Conservation (phyloP, 2,888 invertebrate genomes). For the Trypoxylon attenuatum region DNA sequence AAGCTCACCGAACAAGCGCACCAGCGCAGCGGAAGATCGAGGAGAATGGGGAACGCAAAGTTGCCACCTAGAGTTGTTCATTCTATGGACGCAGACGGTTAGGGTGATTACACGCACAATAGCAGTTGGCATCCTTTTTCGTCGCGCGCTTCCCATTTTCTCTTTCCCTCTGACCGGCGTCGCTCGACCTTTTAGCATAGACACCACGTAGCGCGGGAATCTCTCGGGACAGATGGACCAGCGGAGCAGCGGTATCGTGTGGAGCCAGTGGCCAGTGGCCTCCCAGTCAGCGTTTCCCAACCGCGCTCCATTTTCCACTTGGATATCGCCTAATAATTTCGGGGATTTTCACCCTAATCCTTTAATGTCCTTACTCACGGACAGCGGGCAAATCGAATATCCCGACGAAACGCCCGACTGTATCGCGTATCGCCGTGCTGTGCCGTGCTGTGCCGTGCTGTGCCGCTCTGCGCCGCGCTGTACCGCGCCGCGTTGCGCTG, state of each 20-base stretch:
- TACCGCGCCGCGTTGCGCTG: no score
- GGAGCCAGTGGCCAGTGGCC: constrained; percentile 50
- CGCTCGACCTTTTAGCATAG: constrained; percentile 49
- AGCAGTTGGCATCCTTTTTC: constrained; percentile 60
- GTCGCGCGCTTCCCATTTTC: constrained; percentile 43
- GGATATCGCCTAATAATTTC: constrained; percentile 64
- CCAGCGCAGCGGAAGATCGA: constrained; percentile 10
- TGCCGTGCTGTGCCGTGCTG: background rate
- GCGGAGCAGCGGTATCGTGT: constrained; percentile 40
- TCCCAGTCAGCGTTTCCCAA: constrained; percentile 62
- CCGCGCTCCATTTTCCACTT: constrained; percentile 62
- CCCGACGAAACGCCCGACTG: constrained; percentile 43
- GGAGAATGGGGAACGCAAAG: constrained; percentile 1
- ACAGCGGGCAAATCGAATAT: constrained; percentile 56
- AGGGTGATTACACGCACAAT: constrained; percentile 68
- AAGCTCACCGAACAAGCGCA: constrained; percentile 9
- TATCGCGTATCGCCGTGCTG: constrained; percentile 47
- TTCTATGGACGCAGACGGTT: constrained; percentile 58
- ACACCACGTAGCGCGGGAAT: constrained; percentile 28
- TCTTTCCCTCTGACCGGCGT: constrained; percentile 30
- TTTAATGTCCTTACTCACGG: constrained; percentile 60
- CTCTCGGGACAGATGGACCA: constrained; percentile 67
- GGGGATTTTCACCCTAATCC: constrained; percentile 61
- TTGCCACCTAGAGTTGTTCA: constrained; percentile 27
- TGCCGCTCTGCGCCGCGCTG: background rate